Evolutionary conservation across 2,888 invertebrate species (phyloP).

Genomic region (Athalia rosae): DNA sequence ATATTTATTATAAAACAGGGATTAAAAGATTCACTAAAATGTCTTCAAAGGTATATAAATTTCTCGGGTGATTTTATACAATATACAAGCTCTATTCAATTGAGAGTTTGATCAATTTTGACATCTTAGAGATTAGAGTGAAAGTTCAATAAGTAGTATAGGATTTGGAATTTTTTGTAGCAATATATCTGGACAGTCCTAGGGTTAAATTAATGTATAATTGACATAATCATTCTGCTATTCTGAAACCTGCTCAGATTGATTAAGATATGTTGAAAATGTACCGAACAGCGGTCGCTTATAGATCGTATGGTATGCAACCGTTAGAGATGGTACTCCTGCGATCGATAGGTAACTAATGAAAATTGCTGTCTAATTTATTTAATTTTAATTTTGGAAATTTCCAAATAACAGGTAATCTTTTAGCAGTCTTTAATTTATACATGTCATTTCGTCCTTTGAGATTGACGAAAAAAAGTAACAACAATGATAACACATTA

Average conservation of each 20-base stretch:
- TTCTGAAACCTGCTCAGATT: slow-evolving; percentile 71
- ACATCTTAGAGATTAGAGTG: slow-evolving; percentile 61
- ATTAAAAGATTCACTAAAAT: slow-evolving; percentile 61
- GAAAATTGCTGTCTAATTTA: slow-evolving; percentile 44
- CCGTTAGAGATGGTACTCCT: slow-evolving; percentile 5
- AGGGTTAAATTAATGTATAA: slow-evolving; percentile 66
- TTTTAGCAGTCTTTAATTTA: slow-evolving; percentile 63
- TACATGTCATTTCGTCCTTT: slow-evolving; percentile 54
- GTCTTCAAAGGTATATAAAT: slow-evolving; percentile 50
- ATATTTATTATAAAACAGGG: slow-evolving; percentile 62
- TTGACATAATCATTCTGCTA: slow-evolving; percentile 68
- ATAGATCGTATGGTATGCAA: slow-evolving; percentile 54
- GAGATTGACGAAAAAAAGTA: slow-evolving; percentile 56
- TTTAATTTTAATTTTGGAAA: slow-evolving; percentile 52
- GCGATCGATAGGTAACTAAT: slow-evolving; percentile 19
- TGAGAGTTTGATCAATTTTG: slow-evolving; percentile 53
- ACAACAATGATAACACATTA: slow-evolving; percentile 63
- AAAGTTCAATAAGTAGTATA: slow-evolving; percentile 55
- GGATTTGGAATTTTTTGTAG: slow-evolving; percentile 54
- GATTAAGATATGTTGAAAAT: slow-evolving; percentile 68
- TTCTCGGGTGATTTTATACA: slow-evolving; percentile 48
- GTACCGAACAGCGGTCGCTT: slow-evolving; percentile 62
- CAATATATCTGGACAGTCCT: slow-evolving; percentile 62
- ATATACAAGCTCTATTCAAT: slow-evolving; percentile 52
- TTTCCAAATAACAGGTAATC: slow-evolving; percentile 61